Evolutionary conservation across 2,113 vertebrate species (phyloP).

Genomic region (Naja naja): DNA sequence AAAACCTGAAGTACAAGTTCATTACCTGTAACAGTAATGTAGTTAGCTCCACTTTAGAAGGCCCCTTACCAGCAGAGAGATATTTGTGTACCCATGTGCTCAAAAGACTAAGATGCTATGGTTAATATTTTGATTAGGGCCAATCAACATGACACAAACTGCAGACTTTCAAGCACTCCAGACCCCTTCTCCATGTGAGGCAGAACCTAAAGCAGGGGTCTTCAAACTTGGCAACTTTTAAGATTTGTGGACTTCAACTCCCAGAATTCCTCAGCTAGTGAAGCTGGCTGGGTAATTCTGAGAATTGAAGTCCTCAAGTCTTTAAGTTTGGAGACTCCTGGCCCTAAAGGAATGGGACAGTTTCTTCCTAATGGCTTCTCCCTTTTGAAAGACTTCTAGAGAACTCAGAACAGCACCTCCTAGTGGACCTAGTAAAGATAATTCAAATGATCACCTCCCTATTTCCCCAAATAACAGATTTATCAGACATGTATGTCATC

Average conservation of each 20-base stretch:
- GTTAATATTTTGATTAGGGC: neutral
- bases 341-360: neutral
- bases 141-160: neutral
- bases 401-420: neutral
- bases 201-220: neutral
- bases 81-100: neutral
- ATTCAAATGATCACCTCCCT: neutral
- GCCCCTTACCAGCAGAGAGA: neutral
- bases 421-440: neutral
- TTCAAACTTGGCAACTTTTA: too few species aligned
- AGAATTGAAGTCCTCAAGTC: too few species aligned
- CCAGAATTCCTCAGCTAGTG: too few species aligned
- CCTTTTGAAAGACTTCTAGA: neutral
- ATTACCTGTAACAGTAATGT: neutral
- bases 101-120: neutral
- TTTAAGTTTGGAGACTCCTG: too few species aligned
- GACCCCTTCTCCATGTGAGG: neutral
- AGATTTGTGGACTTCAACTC: too few species aligned
- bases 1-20: conserved; percentile 1
- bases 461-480: neutral
- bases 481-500: neutral
- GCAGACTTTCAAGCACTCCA: neutral
- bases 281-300: too few species aligned
- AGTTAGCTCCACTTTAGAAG: neutral
- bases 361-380: too few species aligned